A percentile compares a stretch with the other conserved stretches of the same genome.
Evolutionary conservation across 2,797 vertebrate species (phyloP).

Genomic region (Fistularia tabacaria): DNA sequence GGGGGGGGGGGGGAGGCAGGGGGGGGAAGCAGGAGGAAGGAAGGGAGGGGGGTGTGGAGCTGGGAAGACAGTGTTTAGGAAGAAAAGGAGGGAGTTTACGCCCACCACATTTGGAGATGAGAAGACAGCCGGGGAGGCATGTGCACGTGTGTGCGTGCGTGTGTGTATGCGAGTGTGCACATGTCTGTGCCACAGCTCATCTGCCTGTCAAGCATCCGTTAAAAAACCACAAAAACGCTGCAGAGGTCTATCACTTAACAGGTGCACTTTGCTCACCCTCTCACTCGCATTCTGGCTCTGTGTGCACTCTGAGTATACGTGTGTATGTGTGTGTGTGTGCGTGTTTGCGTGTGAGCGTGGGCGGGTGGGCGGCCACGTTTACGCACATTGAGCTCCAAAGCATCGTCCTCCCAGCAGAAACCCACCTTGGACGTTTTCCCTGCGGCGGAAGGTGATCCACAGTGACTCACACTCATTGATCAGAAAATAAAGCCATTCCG

Average conservation of each 20-base stretch:
- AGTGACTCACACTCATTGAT: conserved; percentile 55
- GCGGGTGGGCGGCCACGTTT: conserved; percentile 29
- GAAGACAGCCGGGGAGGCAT: conserved; percentile 53
- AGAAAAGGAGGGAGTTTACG: conserved; percentile 50
- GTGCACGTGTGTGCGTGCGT: conserved; percentile 25
- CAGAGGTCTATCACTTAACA: conserved; percentile 51
- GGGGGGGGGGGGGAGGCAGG: conserved; percentile 35
- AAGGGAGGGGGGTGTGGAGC: conserved; percentile 44
- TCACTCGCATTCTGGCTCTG: not conserved
- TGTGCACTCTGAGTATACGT: too few relatives aligned
- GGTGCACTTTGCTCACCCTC: conserved; percentile 48
- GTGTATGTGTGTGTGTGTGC: too few relatives aligned
- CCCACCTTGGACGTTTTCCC: conserved; percentile 12
- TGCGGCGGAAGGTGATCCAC: conserved; percentile 27
- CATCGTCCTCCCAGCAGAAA: conserved; percentile 25
- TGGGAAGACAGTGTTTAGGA: conserved; percentile 46
- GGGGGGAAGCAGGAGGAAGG: conserved; percentile 53
- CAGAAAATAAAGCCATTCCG: conserved; percentile 37
- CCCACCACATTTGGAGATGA: conserved; percentile 59
- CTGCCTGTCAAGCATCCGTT: conserved; percentile 68
- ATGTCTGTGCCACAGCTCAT: conserved; percentile 48
- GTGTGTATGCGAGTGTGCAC: not conserved
- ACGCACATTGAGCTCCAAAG: conserved; percentile 15
- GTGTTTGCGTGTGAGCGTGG: too few relatives aligned
- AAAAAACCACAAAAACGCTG: conserved; percentile 61